Conservation (phyloP, 2,113 vertebrate species). For the Smithornis capensis region DNA sequence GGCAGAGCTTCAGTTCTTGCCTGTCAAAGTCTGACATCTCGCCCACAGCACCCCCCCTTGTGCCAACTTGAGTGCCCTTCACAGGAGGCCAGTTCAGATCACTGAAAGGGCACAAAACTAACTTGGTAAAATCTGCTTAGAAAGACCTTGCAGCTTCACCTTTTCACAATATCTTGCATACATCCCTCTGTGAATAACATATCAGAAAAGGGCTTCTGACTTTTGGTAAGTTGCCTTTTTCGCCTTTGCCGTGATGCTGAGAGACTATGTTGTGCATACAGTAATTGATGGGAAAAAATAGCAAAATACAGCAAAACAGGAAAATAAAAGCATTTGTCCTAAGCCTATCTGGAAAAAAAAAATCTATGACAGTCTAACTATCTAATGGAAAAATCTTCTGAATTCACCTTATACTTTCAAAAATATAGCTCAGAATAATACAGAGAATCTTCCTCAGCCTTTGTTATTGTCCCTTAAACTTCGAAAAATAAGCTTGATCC, state of each 20-base stretch:
- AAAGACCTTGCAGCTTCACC: background rate
- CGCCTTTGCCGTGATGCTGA: background rate
- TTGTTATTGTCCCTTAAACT: background rate
- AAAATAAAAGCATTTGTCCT: background rate
- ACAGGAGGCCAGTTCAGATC: background rate
- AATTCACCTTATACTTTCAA: background rate
- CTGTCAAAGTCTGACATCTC: background rate
- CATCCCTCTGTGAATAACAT: background rate
- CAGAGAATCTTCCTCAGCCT: background rate
- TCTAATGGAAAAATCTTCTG: background rate
- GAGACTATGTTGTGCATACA: background rate
- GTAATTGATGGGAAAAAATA: background rate
- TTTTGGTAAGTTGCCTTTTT: background rate
- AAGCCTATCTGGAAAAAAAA: background rate
- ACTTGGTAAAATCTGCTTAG: background rate
- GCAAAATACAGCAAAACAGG: background rate
- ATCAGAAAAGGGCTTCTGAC: background rate
- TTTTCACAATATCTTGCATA: background rate
- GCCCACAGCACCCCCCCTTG: background rate
- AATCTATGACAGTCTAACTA: background rate
- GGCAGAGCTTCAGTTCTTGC: background rate
- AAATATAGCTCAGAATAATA: background rate
- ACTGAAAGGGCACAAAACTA: background rate
- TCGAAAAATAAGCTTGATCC: conserved; percentile 8
- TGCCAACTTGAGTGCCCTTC: background rate